Evolutionary conservation across 2,113 vertebrate genomes (phyloP), one percentile per base, ranked within the genome.

Genomic region (Edolisoma coerulescens): DNA sequence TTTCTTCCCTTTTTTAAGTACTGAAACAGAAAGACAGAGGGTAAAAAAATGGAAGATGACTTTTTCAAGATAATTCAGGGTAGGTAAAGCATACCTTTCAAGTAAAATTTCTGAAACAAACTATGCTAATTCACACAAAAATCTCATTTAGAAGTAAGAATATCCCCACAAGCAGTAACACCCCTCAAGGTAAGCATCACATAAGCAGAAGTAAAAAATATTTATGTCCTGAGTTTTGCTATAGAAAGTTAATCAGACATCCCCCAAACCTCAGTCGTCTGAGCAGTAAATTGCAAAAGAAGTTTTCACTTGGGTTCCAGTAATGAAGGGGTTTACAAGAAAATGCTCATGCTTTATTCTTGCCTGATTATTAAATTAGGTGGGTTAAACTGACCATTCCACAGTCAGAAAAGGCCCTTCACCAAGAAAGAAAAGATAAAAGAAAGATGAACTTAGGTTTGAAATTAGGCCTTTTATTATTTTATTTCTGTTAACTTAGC

Each of bases 381-480:
- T 5, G 1, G 9, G 19, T 84, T 75, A 67, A 84, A 79, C 20
- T 0, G 0, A 42, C 33, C 2, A 0, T 42, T 82, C 42, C 19
- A 39, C 19, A 39, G 11, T 10, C 32, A 60, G 44, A 67, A 87
- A 71, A 44, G 14, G 4, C 30, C 50, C 23, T 89, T 59, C 21
- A 63, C 5, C 28, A 75, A 30, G 9, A 70, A 33, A 56, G 39
- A 20, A 74, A 80, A 32, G 32, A 74, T 21, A 80, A 41, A 77
- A 69, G 24, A 59, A 70, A 89, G 84, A 56, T n/a, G 1, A 60
- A 42, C 4, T 26, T 13, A 26, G 1, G 9, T 53, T 33, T 87
- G 45, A 85, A 95, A 78, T 20, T 15, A 5, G 42, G 26, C 27
- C 42, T 65, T 64, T 42, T 6, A 11, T 53, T 63, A 14, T 30